Evolutionary conservation across 2,888 invertebrate genomes (phyloP).

Genomic region (Empis stercorea): DNA sequence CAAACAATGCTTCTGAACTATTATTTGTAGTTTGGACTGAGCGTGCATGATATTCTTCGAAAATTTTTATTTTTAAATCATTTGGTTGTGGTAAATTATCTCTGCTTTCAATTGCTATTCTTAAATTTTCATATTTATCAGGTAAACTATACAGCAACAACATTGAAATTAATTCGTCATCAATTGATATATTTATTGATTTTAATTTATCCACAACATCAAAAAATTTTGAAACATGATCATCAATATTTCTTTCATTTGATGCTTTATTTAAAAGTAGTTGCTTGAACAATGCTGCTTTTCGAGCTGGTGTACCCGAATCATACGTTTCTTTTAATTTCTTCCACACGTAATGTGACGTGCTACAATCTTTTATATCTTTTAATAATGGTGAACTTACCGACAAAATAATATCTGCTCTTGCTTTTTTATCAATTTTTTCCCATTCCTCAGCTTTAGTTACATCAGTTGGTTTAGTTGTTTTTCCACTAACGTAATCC

Average conservation of each 20-base stretch:
- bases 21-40: not conserved
- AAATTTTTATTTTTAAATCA: not conserved
- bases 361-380: conserved; percentile 8
- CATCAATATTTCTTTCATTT: conserved; percentile 7
- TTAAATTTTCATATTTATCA: not conserved
- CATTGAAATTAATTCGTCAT: conserved; percentile 7
- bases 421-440: conserved; percentile 10
- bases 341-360: conserved; percentile 7
- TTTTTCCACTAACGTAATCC: conserved; percentile 1
- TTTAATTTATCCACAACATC: conserved; percentile 6
- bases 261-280: conserved; percentile 5
- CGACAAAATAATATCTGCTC: conserved; percentile 9
- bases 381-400: conserved; percentile 9
- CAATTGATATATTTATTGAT: conserved; percentile 6
- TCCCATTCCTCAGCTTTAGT: conserved; percentile 5
- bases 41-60: conserved; percentile 6
- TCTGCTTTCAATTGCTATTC: conserved; percentile 8
- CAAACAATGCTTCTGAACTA: not conserved
- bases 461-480: not conserved
- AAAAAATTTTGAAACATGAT: conserved; percentile 7
- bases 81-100: conserved; percentile 3
- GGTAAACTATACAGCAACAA: conserved; percentile 10
- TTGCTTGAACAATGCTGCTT: conserved; percentile 9
- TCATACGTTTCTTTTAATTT: conserved; percentile 7
- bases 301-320: conserved; percentile 9